Percentiles rank a stretch among this genome's conserved stretches.
These are phyloP conservation scores for Nixonia krombeini DNA, from an alignment of 1,140 invertebrate species.

Conservation along the genomic window DNA sequence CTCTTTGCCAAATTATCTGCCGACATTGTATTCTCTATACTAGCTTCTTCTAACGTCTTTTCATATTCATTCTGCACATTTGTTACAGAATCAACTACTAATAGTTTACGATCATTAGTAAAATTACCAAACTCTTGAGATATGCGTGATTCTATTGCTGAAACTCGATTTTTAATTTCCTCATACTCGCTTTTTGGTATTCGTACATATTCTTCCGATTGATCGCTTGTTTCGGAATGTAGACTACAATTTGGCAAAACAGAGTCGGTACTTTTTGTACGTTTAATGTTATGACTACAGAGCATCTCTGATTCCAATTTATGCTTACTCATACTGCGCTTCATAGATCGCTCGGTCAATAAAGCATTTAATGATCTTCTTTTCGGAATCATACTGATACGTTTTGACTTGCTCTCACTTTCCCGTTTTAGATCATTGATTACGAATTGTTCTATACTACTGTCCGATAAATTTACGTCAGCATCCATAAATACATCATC, in stretches of 20 bases:
- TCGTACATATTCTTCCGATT: constrained; percentile 75
- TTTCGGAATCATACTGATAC: constrained; percentile 6
- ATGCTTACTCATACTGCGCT: constrained; percentile 6
- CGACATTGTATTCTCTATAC: constrained; percentile 72
- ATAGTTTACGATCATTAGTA: constrained; percentile 30
- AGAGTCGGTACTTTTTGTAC: constrained; percentile 35
- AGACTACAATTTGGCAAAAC: constrained; percentile 4
- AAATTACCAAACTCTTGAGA: constrained; percentile 78
- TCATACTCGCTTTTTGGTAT: constrained; percentile 82
- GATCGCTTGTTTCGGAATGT: constrained; percentile 11
- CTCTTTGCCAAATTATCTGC: constrained; percentile 80
- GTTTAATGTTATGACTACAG: constrained; percentile 8
- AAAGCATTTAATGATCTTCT: constrained; percentile 25
- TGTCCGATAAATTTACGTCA: constrained; percentile 64
- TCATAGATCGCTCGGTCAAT: not conserved
- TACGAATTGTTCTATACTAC: constrained; percentile 38
- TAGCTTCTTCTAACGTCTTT: constrained; percentile 79
- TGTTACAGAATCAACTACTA: constrained; percentile 51
- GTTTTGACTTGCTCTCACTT: constrained; percentile 16
- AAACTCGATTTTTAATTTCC: constrained; percentile 80
- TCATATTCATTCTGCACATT: constrained; percentile 80
- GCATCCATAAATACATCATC: constrained; percentile 61
- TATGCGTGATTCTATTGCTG: constrained; percentile 78
- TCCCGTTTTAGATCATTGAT: constrained; percentile 13
- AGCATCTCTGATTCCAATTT: constrained; percentile 9